Evolutionary conservation across 2,113 vertebrate genomes (phyloP), one percentile per base, ranked within the genome.

Genomic region (Tyto alba): DNA sequence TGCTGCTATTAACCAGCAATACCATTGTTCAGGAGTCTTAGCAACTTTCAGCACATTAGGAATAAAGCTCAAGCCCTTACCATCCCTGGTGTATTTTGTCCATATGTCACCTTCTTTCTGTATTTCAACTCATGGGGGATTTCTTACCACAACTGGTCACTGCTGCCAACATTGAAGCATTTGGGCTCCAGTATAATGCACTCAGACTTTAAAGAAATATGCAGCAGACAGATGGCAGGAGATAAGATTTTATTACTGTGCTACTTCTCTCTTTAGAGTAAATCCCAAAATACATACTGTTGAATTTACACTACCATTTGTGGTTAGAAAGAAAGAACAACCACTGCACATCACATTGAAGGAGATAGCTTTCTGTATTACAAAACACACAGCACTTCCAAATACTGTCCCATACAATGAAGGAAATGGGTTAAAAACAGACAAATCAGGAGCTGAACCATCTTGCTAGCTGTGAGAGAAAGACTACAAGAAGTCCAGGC

Each of bases 161-260:
- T 10, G 34, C 30, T 96, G 94, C 91, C 93, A 96, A 63, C 81
- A 66, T 38, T 82, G 69, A 93, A 93, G 50, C 91, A 95, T 93
- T 91, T 95, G 77, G 73, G 56, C 71, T 95, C 76, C 82, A 72
- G 90, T 93, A 40, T 90, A 82, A 92, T 59, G 76, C 50, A 79
- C 57, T 95, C 88, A 69, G 66, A 77, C 89, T 87, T 73, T 92
- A 95, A 96, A 94, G 94, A 94, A 93, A 93, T 87, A 95, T 92
- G 71, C 77, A 81, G 41, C 53, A 90, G 86, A 93, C 92, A 97
- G 95, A 96, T 96, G 94, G 95, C 29, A 89, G 43, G 62, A 91
- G 87, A 95, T 90, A 73, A 95, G 85, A 94, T 85, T 96, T 96
- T 96, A 96, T 95, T 96, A 73, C 87, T 92, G 52, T 92, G 43